Evolutionary conservation across 2,888 invertebrate species (phyloP).

Genomic region (Melipona bicolor): DNA sequence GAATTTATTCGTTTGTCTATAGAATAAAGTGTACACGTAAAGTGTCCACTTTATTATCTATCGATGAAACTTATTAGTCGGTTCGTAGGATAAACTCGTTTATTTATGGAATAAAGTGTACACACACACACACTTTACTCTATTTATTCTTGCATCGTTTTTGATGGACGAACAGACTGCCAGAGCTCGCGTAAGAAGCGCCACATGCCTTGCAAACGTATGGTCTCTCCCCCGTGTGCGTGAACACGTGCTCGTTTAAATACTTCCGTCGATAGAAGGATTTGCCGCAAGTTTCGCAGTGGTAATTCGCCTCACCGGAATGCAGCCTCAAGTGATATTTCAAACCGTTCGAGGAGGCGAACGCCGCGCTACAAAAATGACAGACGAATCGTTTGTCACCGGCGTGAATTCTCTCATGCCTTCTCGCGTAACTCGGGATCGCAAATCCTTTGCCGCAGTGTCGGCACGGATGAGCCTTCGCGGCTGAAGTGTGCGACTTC

Average conservation of each 20-base stretch:
- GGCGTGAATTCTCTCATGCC: slow-evolving; percentile 71
- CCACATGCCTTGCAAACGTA: slow-evolving; percentile 70
- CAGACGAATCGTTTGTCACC: slow-evolving; percentile 68
- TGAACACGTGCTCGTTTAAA: slow-evolving; percentile 71
- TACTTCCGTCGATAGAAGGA: slow-evolving; percentile 69
- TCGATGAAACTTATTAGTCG: too few species aligned
- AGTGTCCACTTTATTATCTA: too few species aligned
- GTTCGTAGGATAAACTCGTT: too few species aligned
- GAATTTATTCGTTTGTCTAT: not conserved
- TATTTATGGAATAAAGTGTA: too few species aligned
- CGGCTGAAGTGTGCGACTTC: slow-evolving; percentile 64
- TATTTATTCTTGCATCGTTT: slow-evolving; percentile 62
- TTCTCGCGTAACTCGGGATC: slow-evolving; percentile 70
- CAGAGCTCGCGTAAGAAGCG: slow-evolving; percentile 68
- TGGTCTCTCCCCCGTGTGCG: slow-evolving; percentile 73
- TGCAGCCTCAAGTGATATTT: slow-evolving; percentile 70
- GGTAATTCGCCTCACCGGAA: slow-evolving; percentile 69
- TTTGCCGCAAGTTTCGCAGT: slow-evolving; percentile 71
- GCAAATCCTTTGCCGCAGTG: slow-evolving; percentile 71
- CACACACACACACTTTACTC: too few species aligned
- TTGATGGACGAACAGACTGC: slow-evolving; percentile 70
- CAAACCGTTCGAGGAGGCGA: slow-evolving; percentile 71
- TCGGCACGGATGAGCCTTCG: slow-evolving; percentile 67
- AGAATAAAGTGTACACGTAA: too few species aligned
- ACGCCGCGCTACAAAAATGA: slow-evolving; percentile 70